phyloP scores from a whole-genome alignment of 2,113 vertebrate species.

The Hemicordylus capensis region DNA sequence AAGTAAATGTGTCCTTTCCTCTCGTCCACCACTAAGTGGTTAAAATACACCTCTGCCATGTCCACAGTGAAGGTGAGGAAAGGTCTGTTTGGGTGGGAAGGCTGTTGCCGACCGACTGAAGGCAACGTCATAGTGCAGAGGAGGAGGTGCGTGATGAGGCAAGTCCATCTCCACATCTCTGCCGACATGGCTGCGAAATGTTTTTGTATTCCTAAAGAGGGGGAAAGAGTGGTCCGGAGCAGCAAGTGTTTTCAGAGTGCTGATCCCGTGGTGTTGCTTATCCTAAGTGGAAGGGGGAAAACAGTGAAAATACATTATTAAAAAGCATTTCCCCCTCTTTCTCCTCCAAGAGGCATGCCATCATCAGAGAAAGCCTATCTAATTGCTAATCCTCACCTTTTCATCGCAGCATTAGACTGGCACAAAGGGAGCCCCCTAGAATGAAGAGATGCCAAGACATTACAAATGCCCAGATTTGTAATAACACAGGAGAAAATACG shows the following conservation, averaged over 20 bases:
- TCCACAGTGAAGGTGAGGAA: slow-evolving; percentile 87
- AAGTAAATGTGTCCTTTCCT: slow-evolving; percentile 95
- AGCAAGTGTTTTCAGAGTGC: slow-evolving; percentile 72
- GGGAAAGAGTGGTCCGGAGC: slow-evolving; percentile 61
- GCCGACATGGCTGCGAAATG: slow-evolving; percentile 67
- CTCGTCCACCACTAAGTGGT: slow-evolving; percentile 94
- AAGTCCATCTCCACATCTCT: slow-evolving; percentile 82
- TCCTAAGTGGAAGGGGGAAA: slow-evolving; percentile 63
- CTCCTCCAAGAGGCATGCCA: slow-evolving; percentile 48
- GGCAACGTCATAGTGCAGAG: slow-evolving; percentile 79
- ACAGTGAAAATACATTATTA: slow-evolving; percentile 54
- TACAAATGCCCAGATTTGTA: slow-evolving; percentile 12
- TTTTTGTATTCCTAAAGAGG: slow-evolving; percentile 67
- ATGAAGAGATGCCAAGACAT: slow-evolving; percentile 28
- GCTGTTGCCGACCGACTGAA: slow-evolving; percentile 74
- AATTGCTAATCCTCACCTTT: slow-evolving; percentile 68
- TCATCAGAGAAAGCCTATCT: slow-evolving; percentile 56
- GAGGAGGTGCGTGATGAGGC: slow-evolving; percentile 85
- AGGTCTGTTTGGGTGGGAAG: slow-evolving; percentile 78
- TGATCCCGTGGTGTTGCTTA: slow-evolving; percentile 61
- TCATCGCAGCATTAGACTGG: slow-evolving; percentile 40
- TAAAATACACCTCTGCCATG: slow-evolving; percentile 88
- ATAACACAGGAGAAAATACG: neutral
- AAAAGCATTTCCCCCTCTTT: slow-evolving; percentile 54
- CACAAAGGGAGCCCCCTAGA: slow-evolving; percentile 57